These are phyloP conservation scores for Globodera rostochiensis DNA, from an alignment of 1,140 invertebrate species.

Conservation along the genomic window DNA sequence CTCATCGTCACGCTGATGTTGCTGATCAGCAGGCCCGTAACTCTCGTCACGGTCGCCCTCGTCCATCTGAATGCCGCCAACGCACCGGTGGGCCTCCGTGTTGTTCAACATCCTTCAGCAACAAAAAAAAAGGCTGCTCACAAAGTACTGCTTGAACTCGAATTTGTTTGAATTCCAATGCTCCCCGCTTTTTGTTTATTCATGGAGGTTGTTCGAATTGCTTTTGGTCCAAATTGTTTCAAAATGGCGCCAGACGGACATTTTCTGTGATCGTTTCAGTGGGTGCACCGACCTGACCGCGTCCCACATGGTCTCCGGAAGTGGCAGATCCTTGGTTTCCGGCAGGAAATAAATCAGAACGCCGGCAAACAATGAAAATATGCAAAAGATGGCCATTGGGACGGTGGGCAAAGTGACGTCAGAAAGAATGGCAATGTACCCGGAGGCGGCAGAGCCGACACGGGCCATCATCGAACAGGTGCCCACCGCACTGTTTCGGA, in stretches of 20 bases:
- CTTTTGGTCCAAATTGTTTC: not conserved
- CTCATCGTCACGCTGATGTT: not conserved
- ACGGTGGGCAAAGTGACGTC: slow-evolving; percentile 57
- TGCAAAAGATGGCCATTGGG: slow-evolving; percentile 54
- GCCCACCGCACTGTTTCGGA: slow-evolving; percentile 56
- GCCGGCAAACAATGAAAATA: slow-evolving; percentile 55
- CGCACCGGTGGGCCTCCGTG: slow-evolving; percentile 18
- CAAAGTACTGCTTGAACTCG: not conserved
- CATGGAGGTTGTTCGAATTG: not conserved
- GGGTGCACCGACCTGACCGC: slow-evolving; percentile 5
- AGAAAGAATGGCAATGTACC: slow-evolving; percentile 58
- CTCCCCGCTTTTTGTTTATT: not conserved
- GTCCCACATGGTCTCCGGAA: slow-evolving; percentile 54
- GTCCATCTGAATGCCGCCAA: slow-evolving; percentile 25
- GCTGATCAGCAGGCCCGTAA: slow-evolving; percentile 9
- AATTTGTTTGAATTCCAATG: not conserved
- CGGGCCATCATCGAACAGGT: slow-evolving; percentile 54
- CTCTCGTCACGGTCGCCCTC: slow-evolving; percentile 23
- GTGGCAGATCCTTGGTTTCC: slow-evolving; percentile 49
- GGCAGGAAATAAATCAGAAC: slow-evolving; percentile 53
- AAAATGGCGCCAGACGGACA: no score
- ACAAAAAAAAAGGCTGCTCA: not conserved
- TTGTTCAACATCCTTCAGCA: slow-evolving; percentile 26
- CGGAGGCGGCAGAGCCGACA: slow-evolving; percentile 56
- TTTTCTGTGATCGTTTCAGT: no score